Evolutionary conservation across 2,113 vertebrate species (phyloP).

Genomic region (Neogale vison): DNA sequence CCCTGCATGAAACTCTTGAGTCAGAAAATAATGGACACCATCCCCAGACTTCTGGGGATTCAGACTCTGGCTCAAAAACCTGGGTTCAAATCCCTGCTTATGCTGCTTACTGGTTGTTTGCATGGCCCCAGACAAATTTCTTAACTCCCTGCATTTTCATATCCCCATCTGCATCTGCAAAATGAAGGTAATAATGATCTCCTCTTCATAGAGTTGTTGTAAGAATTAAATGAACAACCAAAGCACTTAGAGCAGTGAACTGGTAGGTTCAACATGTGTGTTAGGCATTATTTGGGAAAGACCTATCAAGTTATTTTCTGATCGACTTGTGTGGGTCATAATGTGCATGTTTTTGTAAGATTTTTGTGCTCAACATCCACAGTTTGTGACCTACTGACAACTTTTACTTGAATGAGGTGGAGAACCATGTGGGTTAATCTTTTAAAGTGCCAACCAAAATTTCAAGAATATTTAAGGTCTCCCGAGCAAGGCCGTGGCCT

Average conservation of each 20-base stretch:
- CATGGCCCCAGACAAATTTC: background rate
- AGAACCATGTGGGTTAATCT: background rate
- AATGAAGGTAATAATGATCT: background rate
- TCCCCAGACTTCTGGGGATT: background rate
- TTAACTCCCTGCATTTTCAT: background rate
- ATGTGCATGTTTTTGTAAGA: background rate
- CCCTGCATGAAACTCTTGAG: background rate
- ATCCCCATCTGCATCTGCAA: background rate
- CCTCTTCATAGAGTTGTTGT: background rate
- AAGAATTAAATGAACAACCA: background rate
- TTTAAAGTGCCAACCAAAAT: conserved; percentile 48
- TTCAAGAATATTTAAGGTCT: conserved; percentile 75
- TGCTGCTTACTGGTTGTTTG: background rate
- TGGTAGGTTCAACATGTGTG: background rate
- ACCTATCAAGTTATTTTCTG: background rate
- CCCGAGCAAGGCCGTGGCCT: conserved; percentile 69
- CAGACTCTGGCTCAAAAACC: background rate
- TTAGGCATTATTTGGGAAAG: background rate
- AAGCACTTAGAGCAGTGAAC: background rate
- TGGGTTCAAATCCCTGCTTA: background rate
- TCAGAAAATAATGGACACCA: background rate
- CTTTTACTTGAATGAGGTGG: background rate
- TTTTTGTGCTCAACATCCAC: background rate
- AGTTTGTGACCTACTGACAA: background rate
- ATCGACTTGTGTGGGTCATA: background rate